A percentile compares a stretch with the other conserved stretches of the same genome.
phyloP scores from a whole-genome alignment of 1,140 invertebrate genomes.

The Zophobas atratus region DNA sequence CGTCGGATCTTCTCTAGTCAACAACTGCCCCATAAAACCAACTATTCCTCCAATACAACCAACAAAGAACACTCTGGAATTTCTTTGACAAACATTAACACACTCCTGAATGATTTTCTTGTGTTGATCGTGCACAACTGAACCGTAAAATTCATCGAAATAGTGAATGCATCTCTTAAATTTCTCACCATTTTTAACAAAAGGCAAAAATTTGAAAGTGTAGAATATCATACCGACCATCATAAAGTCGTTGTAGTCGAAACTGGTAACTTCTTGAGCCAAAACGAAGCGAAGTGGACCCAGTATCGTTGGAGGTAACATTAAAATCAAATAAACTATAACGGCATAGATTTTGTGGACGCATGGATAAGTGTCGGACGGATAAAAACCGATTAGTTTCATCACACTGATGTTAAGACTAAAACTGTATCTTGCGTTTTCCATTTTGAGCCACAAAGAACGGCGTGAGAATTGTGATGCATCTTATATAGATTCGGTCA shows the following conservation, averaged over 20 bases:
- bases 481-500: no score
- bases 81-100: neutral
- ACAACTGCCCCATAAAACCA: neutral
- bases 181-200: neutral
- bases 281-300: neutral
- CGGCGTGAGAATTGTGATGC: no score
- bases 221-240: constrained; percentile 5
- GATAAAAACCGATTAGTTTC: constrained; percentile 5
- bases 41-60: neutral
- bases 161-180: constrained; percentile 10
- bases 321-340: neutral
- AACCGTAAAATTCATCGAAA: neutral
- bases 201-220: neutral
- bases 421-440: neutral
- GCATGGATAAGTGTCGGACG: neutral
- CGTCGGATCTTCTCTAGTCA: neutral
- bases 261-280: neutral
- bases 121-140: neutral
- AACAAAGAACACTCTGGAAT: constrained; percentile 1
- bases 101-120: constrained; percentile 2
- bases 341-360: neutral
- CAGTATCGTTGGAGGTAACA: neutral
- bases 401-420: neutral
- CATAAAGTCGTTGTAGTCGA: neutral
- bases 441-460: no score